Percentiles rank a stretch among this genome's conserved stretches.
These are phyloP conservation scores for Pyrochroa serraticornis DNA, from an alignment of 2,888 invertebrate genomes.

Conservation along the genomic window DNA sequence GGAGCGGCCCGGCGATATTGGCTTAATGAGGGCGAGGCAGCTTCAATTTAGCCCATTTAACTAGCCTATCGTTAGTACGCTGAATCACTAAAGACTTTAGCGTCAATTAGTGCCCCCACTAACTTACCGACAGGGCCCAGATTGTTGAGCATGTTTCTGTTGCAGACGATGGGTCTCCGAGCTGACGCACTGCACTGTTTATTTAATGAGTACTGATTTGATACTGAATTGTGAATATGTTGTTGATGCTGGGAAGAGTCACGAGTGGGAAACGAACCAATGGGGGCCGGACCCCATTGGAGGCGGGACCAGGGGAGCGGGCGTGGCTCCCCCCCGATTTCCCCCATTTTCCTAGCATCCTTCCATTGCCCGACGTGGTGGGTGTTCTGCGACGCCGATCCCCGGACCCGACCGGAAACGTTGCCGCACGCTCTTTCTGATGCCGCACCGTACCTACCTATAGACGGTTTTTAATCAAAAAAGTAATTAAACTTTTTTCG, in stretches of 20 bases:
- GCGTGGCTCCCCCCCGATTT: slow-evolving; percentile 36
- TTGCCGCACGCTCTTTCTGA: slow-evolving; percentile 12
- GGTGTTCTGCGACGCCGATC: slow-evolving; percentile 18
- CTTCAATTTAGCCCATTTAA: slow-evolving; percentile 60
- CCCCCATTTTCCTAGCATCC: slow-evolving; percentile 7
- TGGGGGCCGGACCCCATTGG: slow-evolving; percentile 46
- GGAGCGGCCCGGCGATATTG: slow-evolving; percentile 56
- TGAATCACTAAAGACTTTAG: slow-evolving; percentile 59
- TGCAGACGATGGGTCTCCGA: slow-evolving; percentile 21
- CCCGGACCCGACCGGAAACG: slow-evolving; percentile 13
- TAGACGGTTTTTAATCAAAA: slow-evolving; percentile 34
- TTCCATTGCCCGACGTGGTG: slow-evolving; percentile 35
- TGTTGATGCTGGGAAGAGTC: slow-evolving; percentile 52
- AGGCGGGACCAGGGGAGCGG: slow-evolving; percentile 45
- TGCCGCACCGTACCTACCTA: neutral
- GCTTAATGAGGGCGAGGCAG: slow-evolving; percentile 60
- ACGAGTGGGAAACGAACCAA: slow-evolving; percentile 53
- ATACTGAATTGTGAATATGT: slow-evolving; percentile 60
- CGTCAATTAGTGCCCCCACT: slow-evolving; percentile 58
- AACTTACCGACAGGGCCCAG: slow-evolving; percentile 58
- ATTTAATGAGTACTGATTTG: slow-evolving; percentile 62
- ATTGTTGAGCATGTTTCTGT: slow-evolving; percentile 57
- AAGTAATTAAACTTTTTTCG: slow-evolving; percentile 42
- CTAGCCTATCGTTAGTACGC: slow-evolving; percentile 59
- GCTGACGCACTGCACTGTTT: slow-evolving; percentile 56